Conservation (phyloP, 1,140 invertebrate genomes). For the Brachionus manjavacas region DNA sequence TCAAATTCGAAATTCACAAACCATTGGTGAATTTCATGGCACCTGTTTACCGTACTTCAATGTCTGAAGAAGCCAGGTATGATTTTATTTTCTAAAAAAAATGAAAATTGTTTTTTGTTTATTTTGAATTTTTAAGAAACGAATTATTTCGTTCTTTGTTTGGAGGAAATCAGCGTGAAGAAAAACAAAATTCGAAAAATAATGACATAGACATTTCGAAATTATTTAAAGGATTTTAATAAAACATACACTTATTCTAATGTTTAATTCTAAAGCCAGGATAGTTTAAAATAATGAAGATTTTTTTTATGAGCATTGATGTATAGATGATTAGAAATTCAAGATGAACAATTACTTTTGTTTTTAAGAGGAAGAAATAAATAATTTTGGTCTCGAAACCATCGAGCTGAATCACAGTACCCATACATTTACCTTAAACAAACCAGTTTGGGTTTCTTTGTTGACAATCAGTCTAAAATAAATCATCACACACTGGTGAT, state of each 20-base stretch:
- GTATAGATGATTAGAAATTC: too few species aligned
- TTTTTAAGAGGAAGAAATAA: too few species aligned
- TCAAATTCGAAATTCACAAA: conserved; percentile 80
- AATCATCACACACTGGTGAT: too few species aligned
- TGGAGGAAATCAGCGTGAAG: not conserved
- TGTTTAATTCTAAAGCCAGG: too few species aligned
- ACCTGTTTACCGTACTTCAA: conserved; percentile 66
- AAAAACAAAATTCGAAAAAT: conserved; percentile 1
- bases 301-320: too few species aligned
- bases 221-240: conserved; percentile 28
- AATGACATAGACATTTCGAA: not conserved
- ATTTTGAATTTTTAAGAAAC: conserved; percentile 24
- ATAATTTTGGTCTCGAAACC: too few species aligned
- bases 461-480: too few species aligned
- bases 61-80: conserved; percentile 66
- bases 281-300: too few species aligned
- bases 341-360: too few species aligned
- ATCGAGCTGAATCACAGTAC: too few species aligned
- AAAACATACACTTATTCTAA: not conserved
- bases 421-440: too few species aligned
- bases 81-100: not conserved
- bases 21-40: conserved; percentile 92
- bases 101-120: not conserved
- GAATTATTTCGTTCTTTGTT: conserved; percentile 43
- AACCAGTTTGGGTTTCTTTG: too few species aligned